Evolutionary conservation across 2,113 vertebrate genomes (phyloP), one percentile per base, ranked within the genome.

Genomic region (Apeltes quadracus): DNA sequence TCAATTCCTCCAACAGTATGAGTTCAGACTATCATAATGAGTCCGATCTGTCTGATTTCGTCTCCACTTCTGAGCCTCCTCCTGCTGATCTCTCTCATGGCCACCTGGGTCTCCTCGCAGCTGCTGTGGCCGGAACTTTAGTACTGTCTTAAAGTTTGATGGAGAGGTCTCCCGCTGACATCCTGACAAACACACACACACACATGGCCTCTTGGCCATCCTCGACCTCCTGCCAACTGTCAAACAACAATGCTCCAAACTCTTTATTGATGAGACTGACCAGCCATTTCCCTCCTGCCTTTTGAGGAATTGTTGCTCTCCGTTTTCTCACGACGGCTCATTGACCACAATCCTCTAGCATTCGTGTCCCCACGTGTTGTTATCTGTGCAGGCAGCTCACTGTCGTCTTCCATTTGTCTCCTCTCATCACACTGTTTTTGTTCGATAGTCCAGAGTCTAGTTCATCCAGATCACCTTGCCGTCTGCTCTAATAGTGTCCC

Each of bases 211-310:
- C 16, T 11, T 83, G 76, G 70, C 70, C 61, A 62, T 82, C 82
- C 71, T 78, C 55, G 48, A 73, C 76, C 87, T 80, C 78, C 85
- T 83, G 87, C 70, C 65, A 80, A 93, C 90, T 90, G 90, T 90
- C 72, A 87, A 87, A 88, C 55, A 85, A 89, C 90, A 93, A 89
- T 88, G 79, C 75, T 53, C 44, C 59, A 71, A 87, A 84, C 84
- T 71, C 84, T 93, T 94, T 90, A 92, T 88, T 92, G 92, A 94
- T 94, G 91, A 86, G 87, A 73, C 85, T 81, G 53, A 92, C 89
- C 83, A 90, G 92, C 64, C 68, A 88, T 93, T 93, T 94, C 92
- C 89, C 88, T 84, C 72, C 5, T 66, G 79, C 84, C 61, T 73
- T 89, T 85, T 89, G 86, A 94, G 90, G 89, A 83, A 90, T 86